phyloP scores from a whole-genome alignment of 2,797 vertebrate species.

The Florisuga fusca region DNA sequence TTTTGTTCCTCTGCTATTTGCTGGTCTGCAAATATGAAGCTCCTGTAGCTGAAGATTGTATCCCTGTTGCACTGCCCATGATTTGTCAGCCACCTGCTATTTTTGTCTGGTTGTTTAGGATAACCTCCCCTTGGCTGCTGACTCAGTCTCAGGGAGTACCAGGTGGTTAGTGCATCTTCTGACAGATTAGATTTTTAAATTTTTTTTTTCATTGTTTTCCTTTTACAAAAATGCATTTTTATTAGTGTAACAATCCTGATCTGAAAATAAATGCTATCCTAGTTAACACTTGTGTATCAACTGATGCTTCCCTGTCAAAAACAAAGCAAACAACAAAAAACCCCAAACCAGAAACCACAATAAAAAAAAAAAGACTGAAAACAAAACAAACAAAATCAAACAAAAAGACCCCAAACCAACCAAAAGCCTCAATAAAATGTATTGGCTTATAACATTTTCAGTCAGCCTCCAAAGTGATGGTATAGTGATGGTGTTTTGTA shows the following conservation, averaged over 20 bases:
- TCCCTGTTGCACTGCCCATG: neutral
- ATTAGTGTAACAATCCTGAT: neutral
- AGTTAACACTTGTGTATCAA: neutral
- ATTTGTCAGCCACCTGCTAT: neutral
- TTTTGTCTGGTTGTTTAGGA: conserved; percentile 48
- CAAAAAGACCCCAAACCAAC: neutral
- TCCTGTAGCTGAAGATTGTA: neutral
- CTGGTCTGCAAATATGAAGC: neutral
- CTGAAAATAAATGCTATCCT: neutral
- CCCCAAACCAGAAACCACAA: neutral
- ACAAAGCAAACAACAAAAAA: too few relatives aligned
- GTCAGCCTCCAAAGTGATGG: neutral
- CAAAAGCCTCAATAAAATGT: neutral
- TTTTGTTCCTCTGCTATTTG: neutral
- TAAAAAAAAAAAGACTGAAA: neutral
- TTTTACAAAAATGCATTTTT: neutral
- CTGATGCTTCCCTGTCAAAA: neutral
- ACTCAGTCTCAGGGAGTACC: conserved; percentile 9
- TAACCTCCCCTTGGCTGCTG: conserved; percentile 53
- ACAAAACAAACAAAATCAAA: neutral
- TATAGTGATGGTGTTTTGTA: neutral
- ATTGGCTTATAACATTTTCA: neutral
- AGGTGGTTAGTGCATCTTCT: conserved; percentile 27
- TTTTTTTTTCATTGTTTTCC: neutral
- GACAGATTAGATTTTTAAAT: neutral